Conservation (phyloP, 2,113 vertebrate genomes). For the Chaetorhynchus papuensis region DNA sequence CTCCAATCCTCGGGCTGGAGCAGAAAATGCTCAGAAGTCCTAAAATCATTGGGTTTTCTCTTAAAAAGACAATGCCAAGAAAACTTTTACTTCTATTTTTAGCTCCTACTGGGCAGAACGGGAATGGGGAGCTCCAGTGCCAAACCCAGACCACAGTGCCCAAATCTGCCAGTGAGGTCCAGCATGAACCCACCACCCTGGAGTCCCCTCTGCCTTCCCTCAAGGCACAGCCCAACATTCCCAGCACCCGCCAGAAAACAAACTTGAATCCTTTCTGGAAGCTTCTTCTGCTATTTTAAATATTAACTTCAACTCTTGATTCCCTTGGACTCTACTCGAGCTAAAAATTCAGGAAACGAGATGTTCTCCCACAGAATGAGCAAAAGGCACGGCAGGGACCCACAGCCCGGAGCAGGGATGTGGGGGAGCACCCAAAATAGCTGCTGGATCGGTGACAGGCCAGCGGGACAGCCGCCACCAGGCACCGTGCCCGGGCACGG, state of each 20-base stretch:
- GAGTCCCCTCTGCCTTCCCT: background rate
- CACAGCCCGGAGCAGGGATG: background rate
- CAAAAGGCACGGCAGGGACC: background rate
- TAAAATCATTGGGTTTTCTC: constrained; percentile 36
- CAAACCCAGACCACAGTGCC: constrained; percentile 12
- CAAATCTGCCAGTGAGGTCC: background rate
- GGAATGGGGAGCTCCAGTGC: constrained; percentile 13
- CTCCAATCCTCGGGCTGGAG: background rate
- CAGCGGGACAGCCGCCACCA: background rate
- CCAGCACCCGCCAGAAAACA: background rate
- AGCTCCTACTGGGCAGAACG: constrained; percentile 1
- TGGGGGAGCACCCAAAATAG: background rate
- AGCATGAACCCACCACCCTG: background rate
- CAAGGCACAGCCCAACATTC: background rate
- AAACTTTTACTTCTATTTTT: constrained; percentile 53
- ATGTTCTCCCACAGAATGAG: constrained; percentile 2
- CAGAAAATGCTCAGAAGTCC: constrained; percentile 26
- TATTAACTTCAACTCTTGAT: background rate
- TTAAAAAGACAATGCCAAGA: constrained; percentile 42
- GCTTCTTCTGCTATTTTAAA: background rate
- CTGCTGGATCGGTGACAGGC: background rate
- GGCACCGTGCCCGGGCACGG: background rate
- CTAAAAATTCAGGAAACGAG: constrained; percentile 25
- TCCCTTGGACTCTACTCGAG: constrained; percentile 4
- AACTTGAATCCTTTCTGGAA: background rate